Conservation (phyloP, 2,888 invertebrate species). For the Taphrorychus bicolor region DNA sequence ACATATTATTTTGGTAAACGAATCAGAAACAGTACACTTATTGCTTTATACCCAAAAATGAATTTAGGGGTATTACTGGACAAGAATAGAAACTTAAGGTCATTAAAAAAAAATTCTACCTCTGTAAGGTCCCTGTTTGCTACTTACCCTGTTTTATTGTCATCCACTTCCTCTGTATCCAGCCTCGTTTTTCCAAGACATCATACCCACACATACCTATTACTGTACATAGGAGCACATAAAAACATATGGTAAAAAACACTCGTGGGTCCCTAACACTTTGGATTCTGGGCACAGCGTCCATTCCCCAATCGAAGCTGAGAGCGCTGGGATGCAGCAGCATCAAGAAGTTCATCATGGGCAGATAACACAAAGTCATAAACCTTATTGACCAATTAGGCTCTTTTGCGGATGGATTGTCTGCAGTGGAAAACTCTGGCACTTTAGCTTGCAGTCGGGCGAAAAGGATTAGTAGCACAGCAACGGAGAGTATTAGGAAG, state of each 20-base stretch:
- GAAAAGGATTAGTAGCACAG: constrained; percentile 73
- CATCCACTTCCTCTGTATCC: background rate
- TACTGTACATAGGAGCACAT: constrained; percentile 60
- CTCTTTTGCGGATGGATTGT: constrained; percentile 94
- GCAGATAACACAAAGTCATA: constrained; percentile 91
- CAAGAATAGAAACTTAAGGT: too few relatives aligned
- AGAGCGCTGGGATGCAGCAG: constrained; percentile 85
- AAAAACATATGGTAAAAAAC: constrained; percentile 77
- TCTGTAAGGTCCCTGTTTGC: too few relatives aligned
- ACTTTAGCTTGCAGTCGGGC: constrained; percentile 80
- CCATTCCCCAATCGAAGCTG: constrained; percentile 99
- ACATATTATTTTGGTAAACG: too few relatives aligned
- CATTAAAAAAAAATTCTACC: background rate
- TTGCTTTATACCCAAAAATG: too few relatives aligned
- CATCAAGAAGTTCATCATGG: constrained; percentile 88
- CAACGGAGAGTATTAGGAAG: constrained; percentile 70
- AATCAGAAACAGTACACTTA: too few relatives aligned
- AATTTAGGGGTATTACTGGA: too few relatives aligned
- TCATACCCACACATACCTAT: constrained; percentile 34
- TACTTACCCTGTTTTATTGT: constrained; percentile 21
- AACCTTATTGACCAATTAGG: constrained; percentile 80
- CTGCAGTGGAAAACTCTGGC: constrained; percentile 89
- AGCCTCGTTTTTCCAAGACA: background rate
- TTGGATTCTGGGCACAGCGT: constrained; percentile 87
- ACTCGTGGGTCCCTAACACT: constrained; percentile 81